Conservation (phyloP, 2,113 vertebrate species). For the Nycticorax nycticorax region DNA sequence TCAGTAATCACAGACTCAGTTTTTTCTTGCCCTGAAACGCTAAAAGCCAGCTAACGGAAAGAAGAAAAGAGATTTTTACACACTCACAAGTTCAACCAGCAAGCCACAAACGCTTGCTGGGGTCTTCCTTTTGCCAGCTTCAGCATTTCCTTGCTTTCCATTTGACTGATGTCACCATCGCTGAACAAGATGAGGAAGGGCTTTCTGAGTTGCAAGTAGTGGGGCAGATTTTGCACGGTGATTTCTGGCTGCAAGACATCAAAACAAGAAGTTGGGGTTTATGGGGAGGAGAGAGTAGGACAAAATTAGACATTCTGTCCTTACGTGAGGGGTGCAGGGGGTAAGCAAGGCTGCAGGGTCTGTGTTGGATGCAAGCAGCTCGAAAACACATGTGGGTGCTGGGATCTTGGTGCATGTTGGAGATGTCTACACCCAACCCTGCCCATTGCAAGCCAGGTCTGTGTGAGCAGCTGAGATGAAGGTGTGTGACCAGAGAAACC, state of each 20-base stretch:
- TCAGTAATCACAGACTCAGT: background rate
- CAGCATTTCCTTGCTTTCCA: conserved; percentile 74
- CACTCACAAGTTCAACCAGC: conserved; percentile 92
- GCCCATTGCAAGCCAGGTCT: background rate
- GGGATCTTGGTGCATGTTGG: background rate
- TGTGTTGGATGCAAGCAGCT: rapidly evolving
- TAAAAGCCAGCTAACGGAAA: background rate
- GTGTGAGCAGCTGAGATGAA: background rate
- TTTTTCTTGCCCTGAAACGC: background rate
- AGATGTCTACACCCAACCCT: background rate
- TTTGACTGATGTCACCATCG: conserved; percentile 71
- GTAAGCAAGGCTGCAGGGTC: background rate
- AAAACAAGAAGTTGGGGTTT: background rate
- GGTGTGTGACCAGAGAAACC: background rate
- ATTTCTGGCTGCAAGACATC: conserved; percentile 84
- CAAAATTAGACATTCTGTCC: background rate
- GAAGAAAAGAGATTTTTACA: background rate
- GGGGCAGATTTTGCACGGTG: conserved; percentile 86
- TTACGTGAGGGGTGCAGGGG: rapidly evolving
- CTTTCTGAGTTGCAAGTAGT: conserved; percentile 77
- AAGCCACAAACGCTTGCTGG: conserved; percentile 70
- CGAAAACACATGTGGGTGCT: rapidly evolving
- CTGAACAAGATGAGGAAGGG: conserved; percentile 89
- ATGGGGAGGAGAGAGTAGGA: background rate
- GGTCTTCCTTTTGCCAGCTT: conserved; percentile 55